Conservation (phyloP, 2,113 vertebrate genomes). For the Muntiacus reevesi region DNA sequence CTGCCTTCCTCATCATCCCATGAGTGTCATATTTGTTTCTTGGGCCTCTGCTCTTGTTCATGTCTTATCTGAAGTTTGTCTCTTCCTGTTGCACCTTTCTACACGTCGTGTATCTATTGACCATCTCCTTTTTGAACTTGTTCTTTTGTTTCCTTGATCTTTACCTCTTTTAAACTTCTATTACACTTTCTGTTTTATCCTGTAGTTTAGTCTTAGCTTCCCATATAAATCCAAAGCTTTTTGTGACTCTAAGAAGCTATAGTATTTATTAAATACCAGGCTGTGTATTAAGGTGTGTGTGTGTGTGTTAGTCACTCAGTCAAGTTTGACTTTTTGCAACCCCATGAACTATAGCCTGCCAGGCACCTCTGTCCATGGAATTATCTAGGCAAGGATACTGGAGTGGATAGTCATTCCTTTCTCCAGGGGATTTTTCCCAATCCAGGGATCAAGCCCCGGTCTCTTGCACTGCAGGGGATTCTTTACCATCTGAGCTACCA, state of each 20-base stretch:
- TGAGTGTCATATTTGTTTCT: neutral
- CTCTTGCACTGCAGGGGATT: neutral
- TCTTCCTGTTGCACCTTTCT: neutral
- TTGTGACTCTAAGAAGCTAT: constrained; percentile 3
- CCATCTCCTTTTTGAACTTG: neutral
- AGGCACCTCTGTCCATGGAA: neutral
- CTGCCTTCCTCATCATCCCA: neutral
- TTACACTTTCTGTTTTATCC: neutral
- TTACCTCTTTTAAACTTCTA: neutral
- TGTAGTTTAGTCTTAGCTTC: constrained; percentile 15
- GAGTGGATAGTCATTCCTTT: neutral
- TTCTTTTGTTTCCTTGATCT: constrained; percentile 18
- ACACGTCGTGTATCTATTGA: neutral
- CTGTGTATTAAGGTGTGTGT: neutral
- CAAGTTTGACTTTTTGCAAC: neutral
- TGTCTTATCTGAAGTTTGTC: neutral
- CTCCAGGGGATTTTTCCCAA: neutral
- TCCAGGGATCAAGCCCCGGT: accelerated
- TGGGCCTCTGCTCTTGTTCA: neutral
- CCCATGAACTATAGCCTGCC: neutral
- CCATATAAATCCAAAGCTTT: neutral
- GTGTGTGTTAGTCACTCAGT: neutral
- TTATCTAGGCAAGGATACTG: neutral
- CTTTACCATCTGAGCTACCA: neutral
- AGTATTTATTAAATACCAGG: neutral